Base-by-base conservation (phyloP, 2,888 invertebrate genomes). In the Lomographa bimaculata region DNA sequence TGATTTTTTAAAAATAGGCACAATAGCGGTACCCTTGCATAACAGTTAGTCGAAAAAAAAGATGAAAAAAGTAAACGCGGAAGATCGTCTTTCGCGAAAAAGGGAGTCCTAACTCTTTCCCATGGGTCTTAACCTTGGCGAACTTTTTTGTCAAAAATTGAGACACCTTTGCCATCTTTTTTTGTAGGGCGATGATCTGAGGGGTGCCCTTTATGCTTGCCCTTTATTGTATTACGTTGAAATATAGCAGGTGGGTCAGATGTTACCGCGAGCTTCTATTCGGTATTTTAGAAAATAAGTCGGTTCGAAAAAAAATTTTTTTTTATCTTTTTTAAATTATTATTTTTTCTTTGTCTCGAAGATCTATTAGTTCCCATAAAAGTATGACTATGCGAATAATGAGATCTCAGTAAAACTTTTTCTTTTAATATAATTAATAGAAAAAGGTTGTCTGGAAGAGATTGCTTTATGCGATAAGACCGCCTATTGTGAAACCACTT, bases 91-190 rank as follows among this genome's bases (percentile, higher is more conserved):
- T 70, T 67, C 69, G 65, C 64, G 63, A 77, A 80, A 76, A 74
- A 71, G 76, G 64, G 72, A 29, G 19, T 12, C 14, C 81, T 82
- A 89, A 89, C 89, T 89, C 89, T 89, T 89, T 89, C 89, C 86
- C 89, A 89, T 83, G 89, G 81, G 79, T 87, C 87, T 87, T 87
- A 89, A 87, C 86, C 86, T 87, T 78, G 71, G 75, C 71, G 73
- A 71, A 71, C 58, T 76, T 84, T 80, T 82, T 79, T 71, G 71
- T 60, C 60, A 64, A 79, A 81, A 86, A 81, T 79, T 79, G 78
- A 83, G 86, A 89, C 89, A 87, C 86, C 87, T 89, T 89, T 87
- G 85, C 64, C 79, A 89, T 89, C 87, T 85, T 86, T 64, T 59
- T 57, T 19, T 8, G 62, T 61, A 57, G 59, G 63, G 54, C 58